phyloP scores from a whole-genome alignment of 2,797 vertebrate species.

The Lepus oiostolus region DNA sequence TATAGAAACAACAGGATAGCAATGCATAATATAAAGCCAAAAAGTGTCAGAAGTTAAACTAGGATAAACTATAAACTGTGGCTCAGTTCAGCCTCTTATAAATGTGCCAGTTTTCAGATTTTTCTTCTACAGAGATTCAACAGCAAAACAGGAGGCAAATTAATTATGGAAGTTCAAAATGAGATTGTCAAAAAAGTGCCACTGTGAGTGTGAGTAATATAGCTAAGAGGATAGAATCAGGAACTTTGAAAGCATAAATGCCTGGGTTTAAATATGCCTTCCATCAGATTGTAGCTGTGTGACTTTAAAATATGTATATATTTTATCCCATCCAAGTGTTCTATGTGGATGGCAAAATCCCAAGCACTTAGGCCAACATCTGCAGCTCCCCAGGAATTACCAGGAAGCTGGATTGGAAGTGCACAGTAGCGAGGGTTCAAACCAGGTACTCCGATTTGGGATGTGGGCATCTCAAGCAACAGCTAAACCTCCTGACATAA shows the following conservation, averaged over 20 bases:
- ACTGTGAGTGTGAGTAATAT: neutral
- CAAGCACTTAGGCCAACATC: too few relatives aligned
- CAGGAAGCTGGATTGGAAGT: too few relatives aligned
- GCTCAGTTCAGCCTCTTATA: constrained; percentile 26
- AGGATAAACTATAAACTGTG: constrained; percentile 36
- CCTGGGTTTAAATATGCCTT: neutral
- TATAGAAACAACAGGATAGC: constrained; percentile 1
- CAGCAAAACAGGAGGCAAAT: neutral
- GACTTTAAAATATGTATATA: neutral
- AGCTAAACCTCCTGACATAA: too few relatives aligned
- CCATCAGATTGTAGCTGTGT: neutral
- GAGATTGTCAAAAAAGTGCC: constrained; percentile 23
- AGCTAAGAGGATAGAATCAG: neutral
- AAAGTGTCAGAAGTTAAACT: constrained; percentile 26
- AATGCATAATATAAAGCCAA: neutral
- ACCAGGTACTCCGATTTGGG: too few relatives aligned
- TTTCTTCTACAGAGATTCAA: constrained; percentile 55
- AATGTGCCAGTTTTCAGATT: constrained; percentile 4
- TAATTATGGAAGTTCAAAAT: constrained; percentile 61
- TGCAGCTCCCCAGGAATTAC: too few relatives aligned
- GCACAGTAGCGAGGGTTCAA: too few relatives aligned
- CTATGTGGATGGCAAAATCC: too few relatives aligned
- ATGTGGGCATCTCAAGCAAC: too few relatives aligned
- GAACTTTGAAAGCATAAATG: constrained; percentile 23
- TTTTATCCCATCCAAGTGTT: too few relatives aligned